Evolutionary conservation across 2,888 invertebrate species (phyloP).

Genomic region (Coleophora flavipennella): DNA sequence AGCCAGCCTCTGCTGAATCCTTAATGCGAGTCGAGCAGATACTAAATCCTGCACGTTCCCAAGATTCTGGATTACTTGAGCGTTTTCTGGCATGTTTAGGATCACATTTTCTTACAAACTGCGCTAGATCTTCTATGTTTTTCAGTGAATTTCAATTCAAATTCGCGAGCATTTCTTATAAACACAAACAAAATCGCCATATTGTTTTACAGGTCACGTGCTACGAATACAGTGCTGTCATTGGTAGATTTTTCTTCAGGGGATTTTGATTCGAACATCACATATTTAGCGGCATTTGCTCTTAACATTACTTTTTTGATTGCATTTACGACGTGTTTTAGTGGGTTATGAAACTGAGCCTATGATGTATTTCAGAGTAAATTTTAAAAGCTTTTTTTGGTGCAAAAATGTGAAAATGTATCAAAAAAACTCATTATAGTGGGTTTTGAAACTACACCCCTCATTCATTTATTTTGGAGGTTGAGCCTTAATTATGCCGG

Average conservation of each 20-base stretch:
- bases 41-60: too few relatives aligned
- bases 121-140: background rate
- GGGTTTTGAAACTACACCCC: background rate
- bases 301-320: too few relatives aligned
- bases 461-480: too few relatives aligned
- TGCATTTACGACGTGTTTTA: too few relatives aligned
- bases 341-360: too few relatives aligned
- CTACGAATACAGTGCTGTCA: background rate
- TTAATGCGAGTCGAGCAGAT: too few relatives aligned
- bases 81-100: constrained; percentile 1
- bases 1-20: too few relatives aligned
- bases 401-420: background rate
- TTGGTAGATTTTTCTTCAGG: background rate
- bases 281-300: too few relatives aligned
- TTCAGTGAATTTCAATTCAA: background rate
- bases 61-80: background rate
- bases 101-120: constrained; percentile 3
- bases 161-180: background rate
- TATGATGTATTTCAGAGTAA: too few relatives aligned
- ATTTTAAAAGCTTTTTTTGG: background rate
- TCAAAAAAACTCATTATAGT: background rate
- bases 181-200: background rate
- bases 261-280: too few relatives aligned
- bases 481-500: too few relatives aligned
- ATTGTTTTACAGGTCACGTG: background rate